Evolutionary conservation across 1,140 invertebrate genomes (phyloP).

Genomic region (silkworm (Bombyx mori)): DNA sequence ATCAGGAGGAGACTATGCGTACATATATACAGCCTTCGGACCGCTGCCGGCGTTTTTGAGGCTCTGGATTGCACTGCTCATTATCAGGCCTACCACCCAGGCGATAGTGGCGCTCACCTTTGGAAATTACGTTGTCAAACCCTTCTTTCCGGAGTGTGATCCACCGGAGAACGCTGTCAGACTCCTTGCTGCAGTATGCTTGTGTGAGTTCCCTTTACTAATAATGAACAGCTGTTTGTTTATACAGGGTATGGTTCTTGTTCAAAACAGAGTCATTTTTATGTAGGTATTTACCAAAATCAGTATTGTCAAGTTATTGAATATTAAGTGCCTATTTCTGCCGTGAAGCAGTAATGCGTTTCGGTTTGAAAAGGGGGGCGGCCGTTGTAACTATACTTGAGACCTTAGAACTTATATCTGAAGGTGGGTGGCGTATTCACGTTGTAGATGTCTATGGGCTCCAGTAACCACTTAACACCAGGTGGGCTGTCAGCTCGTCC

Average conservation of each 20-base stretch:
- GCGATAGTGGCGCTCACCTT: conserved; percentile 89
- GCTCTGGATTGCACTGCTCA: conserved; percentile 89
- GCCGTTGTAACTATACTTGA: too few species aligned
- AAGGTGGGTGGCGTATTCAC: too few species aligned
- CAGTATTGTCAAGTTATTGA: too few species aligned
- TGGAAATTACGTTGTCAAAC: conserved; percentile 84
- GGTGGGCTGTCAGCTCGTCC: too few species aligned
- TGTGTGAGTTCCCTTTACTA: conserved; percentile 77
- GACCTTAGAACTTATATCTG: too few species aligned
- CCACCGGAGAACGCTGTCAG: conserved; percentile 77
- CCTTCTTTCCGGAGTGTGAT: conserved; percentile 83
- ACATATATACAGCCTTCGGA: conserved; percentile 89
- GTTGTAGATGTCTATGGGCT: too few species aligned
- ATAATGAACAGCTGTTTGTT: background rate
- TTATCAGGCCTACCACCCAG: conserved; percentile 87
- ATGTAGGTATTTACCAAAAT: background rate
- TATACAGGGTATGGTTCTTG: background rate
- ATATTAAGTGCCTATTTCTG: too few species aligned
- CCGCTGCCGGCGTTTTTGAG: conserved; percentile 90
- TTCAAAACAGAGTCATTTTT: background rate
- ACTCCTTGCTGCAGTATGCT: conserved; percentile 80
- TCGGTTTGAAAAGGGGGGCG: too few species aligned
- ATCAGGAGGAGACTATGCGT: conserved; percentile 91
- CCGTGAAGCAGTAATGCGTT: too few species aligned
- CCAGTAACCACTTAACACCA: too few species aligned